Evolutionary conservation across 2,113 vertebrate genomes (phyloP).

Genomic region (Todiramphus chloris): DNA sequence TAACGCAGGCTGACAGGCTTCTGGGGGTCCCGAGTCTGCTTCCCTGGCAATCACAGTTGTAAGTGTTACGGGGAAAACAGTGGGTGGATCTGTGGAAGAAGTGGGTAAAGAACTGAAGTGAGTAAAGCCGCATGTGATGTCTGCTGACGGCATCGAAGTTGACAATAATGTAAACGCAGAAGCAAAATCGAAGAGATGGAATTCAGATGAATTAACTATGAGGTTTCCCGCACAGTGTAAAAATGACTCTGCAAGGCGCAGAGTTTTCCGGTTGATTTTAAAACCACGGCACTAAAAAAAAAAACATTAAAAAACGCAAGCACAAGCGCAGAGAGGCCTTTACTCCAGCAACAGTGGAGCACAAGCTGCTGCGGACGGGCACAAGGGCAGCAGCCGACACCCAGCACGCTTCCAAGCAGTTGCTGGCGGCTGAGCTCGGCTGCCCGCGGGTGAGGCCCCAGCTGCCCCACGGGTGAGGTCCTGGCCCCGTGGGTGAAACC

Average conservation of each 20-base stretch:
- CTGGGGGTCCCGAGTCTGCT: not conserved
- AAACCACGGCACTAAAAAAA: not conserved
- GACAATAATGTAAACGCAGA: not conserved
- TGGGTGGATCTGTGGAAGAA: not conserved
- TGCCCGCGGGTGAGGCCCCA: fast-evolving
- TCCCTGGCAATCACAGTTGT: fast-evolving
- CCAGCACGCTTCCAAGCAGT: fast-evolving
- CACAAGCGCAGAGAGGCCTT: not conserved
- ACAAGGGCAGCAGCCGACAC: fast-evolving
- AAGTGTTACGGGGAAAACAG: fast-evolving
- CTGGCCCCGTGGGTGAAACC: no score
- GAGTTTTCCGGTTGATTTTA: not conserved
- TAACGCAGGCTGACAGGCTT: not conserved
- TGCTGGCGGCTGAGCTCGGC: fast-evolving
- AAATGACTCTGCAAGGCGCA: not conserved
- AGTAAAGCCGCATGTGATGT: not conserved
- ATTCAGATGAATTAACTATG: not conserved
- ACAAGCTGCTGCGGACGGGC: fast-evolving
- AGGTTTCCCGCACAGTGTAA: not conserved
- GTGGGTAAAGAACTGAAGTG: fast-evolving
- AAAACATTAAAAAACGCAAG: fast-evolving
- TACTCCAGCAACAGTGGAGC: not conserved
- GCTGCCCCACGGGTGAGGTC: no score
- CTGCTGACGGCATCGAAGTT: not conserved
- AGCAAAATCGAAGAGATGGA: not conserved